phyloP scores from a whole-genome alignment of 92 coral and sea anemone species.

The Metridium senile region DNA sequence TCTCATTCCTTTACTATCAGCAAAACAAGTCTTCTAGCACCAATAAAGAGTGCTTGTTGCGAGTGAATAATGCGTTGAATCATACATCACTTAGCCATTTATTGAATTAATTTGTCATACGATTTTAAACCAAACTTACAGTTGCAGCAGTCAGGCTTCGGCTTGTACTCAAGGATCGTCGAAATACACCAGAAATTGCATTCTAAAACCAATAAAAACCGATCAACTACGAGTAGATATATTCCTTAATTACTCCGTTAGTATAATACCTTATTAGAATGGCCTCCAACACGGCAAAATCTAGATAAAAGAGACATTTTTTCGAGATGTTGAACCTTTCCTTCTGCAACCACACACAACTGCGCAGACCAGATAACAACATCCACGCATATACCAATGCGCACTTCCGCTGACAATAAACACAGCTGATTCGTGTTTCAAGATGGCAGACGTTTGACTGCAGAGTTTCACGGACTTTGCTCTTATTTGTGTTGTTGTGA shows the following conservation, averaged over 20 bases:
- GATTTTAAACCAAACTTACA: constrained; percentile 15
- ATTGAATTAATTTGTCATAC: not conserved
- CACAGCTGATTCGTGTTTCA: constrained; percentile 22
- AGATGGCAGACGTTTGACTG: constrained; percentile 24
- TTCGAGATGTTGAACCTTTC: not conserved
- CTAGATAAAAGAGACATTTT: constrained; percentile 54
- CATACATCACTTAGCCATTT: not conserved
- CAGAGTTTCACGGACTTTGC: constrained; percentile 12
- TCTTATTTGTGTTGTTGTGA: not conserved
- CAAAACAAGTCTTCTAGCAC: no score
- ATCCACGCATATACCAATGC: constrained; percentile 35
- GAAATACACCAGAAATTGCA: constrained; percentile 29
- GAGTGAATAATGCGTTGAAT: not conserved
- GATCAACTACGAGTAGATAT: not conserved
- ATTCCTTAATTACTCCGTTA: not conserved
- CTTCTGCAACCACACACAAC: not conserved
- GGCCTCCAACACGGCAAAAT: constrained; percentile 31
- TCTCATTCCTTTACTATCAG: no score
- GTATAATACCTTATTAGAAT: constrained; percentile 39
- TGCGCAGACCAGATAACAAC: constrained; percentile 39
- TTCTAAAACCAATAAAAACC: constrained; percentile 39
- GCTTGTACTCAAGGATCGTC: constrained; percentile 61
- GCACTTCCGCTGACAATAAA: constrained; percentile 19
- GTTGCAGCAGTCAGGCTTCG: constrained; percentile 55
- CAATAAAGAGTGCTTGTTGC: not conserved